phyloP scores from a whole-genome alignment of 2,888 invertebrate species.

The Dolichomitus sp. region DNA sequence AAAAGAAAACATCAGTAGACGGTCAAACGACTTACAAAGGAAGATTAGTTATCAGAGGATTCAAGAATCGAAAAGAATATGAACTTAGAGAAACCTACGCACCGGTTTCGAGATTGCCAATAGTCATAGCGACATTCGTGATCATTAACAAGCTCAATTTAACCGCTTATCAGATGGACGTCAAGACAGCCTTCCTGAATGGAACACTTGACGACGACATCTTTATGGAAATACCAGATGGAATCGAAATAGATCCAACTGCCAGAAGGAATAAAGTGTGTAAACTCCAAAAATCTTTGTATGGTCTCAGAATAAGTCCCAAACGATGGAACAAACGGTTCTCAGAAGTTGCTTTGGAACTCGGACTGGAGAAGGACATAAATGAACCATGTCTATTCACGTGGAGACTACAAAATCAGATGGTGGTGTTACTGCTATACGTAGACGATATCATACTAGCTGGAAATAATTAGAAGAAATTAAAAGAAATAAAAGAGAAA shows the following conservation, averaged over 20 bases:
- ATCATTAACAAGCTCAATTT: slow-evolving; percentile 58
- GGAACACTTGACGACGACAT: slow-evolving; percentile 28
- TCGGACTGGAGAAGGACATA: slow-evolving; percentile 62
- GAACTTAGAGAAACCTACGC: slow-evolving; percentile 58
- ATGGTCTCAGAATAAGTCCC: slow-evolving; percentile 60
- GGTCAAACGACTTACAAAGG: slow-evolving; percentile 12
- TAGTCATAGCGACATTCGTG: slow-evolving; percentile 57
- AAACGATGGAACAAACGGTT: slow-evolving; percentile 65
- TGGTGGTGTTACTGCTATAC: too few species aligned
- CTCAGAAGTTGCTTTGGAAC: slow-evolving; percentile 58
- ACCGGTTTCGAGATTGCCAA: slow-evolving; percentile 62
- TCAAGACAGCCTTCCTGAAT: slow-evolving; percentile 44
- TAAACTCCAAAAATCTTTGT: slow-evolving; percentile 56
- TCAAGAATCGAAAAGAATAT: slow-evolving; percentile 63
- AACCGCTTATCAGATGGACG: slow-evolving; percentile 43
- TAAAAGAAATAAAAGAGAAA: too few species aligned
- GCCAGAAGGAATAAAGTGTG: slow-evolving; percentile 54
- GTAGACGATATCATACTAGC: too few species aligned
- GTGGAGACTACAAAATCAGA: slow-evolving; percentile 45
- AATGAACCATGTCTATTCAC: slow-evolving; percentile 68
- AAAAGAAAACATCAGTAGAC: neutral
- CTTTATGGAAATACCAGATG: slow-evolving; percentile 61
- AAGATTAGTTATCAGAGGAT: slow-evolving; percentile 65
- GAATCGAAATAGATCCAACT: slow-evolving; percentile 7
- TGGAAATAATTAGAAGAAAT: too few species aligned